A percentile compares a stretch with the other conserved stretches of the same genome.
phyloP scores from a whole-genome alignment of 2,797 vertebrate genomes.

The Bucorvus abyssinicus region DNA sequence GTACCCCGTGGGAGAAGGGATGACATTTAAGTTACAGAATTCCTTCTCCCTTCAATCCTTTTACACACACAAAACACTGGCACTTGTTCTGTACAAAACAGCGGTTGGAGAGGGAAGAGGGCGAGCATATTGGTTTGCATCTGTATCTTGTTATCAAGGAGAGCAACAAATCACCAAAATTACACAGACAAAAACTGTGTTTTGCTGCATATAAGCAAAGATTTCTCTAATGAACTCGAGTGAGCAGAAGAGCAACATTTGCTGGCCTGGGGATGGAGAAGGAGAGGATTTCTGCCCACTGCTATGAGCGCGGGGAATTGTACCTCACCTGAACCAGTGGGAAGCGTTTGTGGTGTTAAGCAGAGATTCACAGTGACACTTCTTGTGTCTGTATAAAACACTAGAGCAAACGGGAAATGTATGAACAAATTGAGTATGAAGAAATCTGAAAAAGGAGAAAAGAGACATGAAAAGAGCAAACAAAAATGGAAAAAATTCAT shows the following conservation, averaged over 20 bases:
- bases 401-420: background rate
- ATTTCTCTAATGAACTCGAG: background rate
- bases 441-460: background rate
- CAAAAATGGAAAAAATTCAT: background rate
- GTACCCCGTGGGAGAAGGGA: slow-evolving; percentile 14
- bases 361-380: background rate
- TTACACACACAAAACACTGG: background rate
- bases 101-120: background rate
- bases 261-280: background rate
- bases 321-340: background rate
- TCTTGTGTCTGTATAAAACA: background rate
- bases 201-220: background rate
- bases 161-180: slow-evolving; percentile 32
- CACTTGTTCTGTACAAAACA: background rate
- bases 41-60: background rate
- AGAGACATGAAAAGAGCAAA: background rate
- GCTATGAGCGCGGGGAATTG: background rate
- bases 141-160: background rate
- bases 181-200: slow-evolving; percentile 5
- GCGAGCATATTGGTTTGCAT: background rate
- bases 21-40: background rate
- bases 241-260: background rate
- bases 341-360: background rate
- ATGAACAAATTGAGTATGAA: background rate
- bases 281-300: background rate